Base-by-base conservation (phyloP, 2,888 invertebrate genomes). In the Coenonympha glycerion region DNA sequence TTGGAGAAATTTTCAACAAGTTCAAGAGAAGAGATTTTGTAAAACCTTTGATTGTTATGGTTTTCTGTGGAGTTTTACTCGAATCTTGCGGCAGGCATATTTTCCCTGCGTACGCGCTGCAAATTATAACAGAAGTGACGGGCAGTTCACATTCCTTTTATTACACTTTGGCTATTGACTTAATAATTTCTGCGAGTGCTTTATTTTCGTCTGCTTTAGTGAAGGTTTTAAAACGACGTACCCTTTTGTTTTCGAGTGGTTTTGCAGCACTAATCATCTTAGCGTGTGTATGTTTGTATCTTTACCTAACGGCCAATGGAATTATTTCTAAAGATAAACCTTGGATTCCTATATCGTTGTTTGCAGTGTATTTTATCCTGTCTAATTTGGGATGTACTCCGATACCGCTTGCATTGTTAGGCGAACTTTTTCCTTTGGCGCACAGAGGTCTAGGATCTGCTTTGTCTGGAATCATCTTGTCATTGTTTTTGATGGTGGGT, bases 381-480 rank as follows among this genome's bases (percentile, higher is more conserved):
- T 65, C 65, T 0, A 83, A 80, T 55, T 66, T 81, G 15, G 83
- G 81, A 1, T 76, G 78, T 45, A 71, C 76, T 4, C 70, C 77
- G 0, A 76, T 82, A 46, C 73, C 82, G 1, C 51, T 78, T 11
- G 71, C 73, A 2, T 62, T 82, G 9, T 51, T 78, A 19, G 83
- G 83, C 0, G 83, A 83, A 57, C 50, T 82, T 3, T 75, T 73
- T 30, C 82, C 82, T 0, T 63, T 82, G 31, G 69, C 63, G 1
- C 76, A 80, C 46, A 71, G 73, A 59, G 73, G 71, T 5, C 65
- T 66, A 1, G 80, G 79, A 0, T 63, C 71, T 6, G 56, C 68
- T 0, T 53, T 68, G 0, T 58, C 68, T 0, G 79, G 80, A 0
- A 47, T 68, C 0, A 51, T 68, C 1, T 31, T 77, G 9, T 73